A percentile compares a stretch with the other conserved stretches of the same genome.
Evolutionary conservation across 2,797 vertebrate species (phyloP).

Genomic region (Glyptemys insculpta): DNA sequence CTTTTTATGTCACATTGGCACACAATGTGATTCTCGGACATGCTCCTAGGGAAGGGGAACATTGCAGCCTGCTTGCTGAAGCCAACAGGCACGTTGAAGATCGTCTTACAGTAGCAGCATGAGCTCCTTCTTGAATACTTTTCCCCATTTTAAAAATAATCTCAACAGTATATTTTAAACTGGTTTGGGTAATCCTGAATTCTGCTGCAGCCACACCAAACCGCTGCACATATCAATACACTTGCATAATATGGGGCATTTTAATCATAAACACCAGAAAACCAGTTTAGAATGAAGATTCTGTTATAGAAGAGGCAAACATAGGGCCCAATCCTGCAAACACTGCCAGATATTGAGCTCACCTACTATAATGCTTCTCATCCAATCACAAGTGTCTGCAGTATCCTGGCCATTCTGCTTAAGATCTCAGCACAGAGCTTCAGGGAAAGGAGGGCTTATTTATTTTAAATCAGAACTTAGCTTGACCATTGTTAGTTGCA

Average conservation of each 20-base stretch:
- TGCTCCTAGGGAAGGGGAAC: not conserved
- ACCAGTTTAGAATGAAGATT: not conserved
- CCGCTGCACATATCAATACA: not conserved
- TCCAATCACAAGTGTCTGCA: not conserved
- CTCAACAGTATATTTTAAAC: accelerated
- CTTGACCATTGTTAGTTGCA: not conserved
- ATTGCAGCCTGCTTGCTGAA: not conserved
- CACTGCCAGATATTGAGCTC: accelerated
- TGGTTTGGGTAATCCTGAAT: accelerated
- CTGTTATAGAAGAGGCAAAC: not conserved
- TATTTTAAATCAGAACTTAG: not conserved
- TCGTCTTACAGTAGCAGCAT: no score
- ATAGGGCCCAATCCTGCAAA: not conserved
- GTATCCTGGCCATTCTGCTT: not conserved
- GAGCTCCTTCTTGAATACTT: accelerated
- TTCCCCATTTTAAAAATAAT: not conserved
- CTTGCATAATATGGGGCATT: not conserved
- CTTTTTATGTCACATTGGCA: not conserved
- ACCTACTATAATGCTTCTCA: accelerated
- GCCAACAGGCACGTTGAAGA: accelerated
- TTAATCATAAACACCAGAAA: not conserved
- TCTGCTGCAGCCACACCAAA: not conserved
- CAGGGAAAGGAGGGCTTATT: not conserved
- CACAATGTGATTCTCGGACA: not conserved
- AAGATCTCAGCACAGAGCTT: not conserved